phyloP scores from a whole-genome alignment of 1,140 invertebrate genomes.

The Eubasilissa regina region DNA sequence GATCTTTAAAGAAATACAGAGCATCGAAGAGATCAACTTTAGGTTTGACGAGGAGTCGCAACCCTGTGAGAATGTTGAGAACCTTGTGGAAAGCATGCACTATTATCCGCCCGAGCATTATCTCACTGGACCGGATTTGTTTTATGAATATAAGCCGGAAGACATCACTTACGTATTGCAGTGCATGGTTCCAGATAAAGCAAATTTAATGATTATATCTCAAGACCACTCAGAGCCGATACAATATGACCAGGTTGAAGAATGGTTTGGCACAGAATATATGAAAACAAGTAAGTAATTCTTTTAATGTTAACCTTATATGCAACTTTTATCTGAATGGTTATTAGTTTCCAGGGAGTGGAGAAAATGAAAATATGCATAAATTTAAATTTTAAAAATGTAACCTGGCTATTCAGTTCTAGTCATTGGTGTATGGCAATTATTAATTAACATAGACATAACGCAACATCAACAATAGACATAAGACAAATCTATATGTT shows the following conservation, averaged over 20 bases:
- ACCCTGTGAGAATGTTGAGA: constrained; percentile 85
- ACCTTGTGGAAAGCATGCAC: constrained; percentile 85
- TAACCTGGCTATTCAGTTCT: no score
- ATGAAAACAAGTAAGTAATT: constrained; percentile 67
- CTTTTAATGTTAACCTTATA: neutral
- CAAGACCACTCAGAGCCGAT: constrained; percentile 74
- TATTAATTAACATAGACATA: no score
- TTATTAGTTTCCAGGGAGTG: no score
- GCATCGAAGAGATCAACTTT: constrained; percentile 81
- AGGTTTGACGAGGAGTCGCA: constrained; percentile 79
- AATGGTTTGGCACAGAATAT: constrained; percentile 83
- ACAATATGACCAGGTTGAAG: constrained; percentile 77
- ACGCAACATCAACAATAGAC: no score
- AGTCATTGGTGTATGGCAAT: no score
- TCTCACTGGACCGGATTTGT: constrained; percentile 82
- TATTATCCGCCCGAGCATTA: constrained; percentile 84
- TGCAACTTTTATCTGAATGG: no score
- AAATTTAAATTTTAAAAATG: no score
- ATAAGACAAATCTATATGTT: no score
- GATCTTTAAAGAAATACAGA: constrained; percentile 81
- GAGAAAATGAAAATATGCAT: no score
- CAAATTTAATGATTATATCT: constrained; percentile 82
- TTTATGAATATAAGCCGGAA: constrained; percentile 86
- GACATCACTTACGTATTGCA: constrained; percentile 78
- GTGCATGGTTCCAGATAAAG: constrained; percentile 79